These are phyloP conservation scores for Synergus itoensis DNA, from an alignment of 2,888 invertebrate genomes.

Conservation along the genomic window DNA sequence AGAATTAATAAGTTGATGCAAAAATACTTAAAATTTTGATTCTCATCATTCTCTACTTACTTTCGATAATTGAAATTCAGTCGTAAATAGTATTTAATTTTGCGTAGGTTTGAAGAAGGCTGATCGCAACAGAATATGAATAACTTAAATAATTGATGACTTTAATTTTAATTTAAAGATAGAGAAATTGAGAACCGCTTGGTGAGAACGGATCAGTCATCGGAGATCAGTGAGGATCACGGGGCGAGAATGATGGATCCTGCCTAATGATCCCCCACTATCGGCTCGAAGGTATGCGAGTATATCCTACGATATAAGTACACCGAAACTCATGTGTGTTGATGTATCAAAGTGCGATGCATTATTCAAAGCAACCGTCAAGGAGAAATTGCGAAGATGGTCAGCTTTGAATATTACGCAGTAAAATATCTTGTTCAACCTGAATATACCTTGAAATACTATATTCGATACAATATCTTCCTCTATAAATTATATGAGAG, in stretches of 20 bases:
- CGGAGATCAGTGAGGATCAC: constrained; percentile 67
- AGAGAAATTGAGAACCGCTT: constrained; percentile 60
- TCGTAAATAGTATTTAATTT: background rate
- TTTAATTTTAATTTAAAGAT: background rate
- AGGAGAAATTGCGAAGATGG: constrained; percentile 25
- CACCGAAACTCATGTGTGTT: constrained; percentile 24
- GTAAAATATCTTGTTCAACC: background rate
- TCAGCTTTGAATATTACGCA: constrained; percentile 36
- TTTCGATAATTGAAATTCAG: background rate
- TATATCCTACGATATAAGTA: constrained; percentile 19
- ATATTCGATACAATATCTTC: background rate
- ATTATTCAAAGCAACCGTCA: constrained; percentile 49
- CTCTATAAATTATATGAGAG: no score
- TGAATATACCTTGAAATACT: background rate
- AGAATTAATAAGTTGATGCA: background rate
- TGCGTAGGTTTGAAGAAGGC: background rate
- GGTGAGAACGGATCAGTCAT: constrained; percentile 65
- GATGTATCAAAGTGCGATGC: constrained; percentile 45
- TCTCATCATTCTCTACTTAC: background rate
- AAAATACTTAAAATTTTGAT: background rate
- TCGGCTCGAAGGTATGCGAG: constrained; percentile 36
- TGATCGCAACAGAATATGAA: background rate
- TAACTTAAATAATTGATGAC: background rate
- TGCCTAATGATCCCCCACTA: constrained; percentile 67
- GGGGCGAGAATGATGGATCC: constrained; percentile 68